Percentiles rank a stretch among this genome's conserved stretches.
These are phyloP conservation scores for Anthophora plumipes DNA, from an alignment of 2,888 invertebrate species.

Conservation along the genomic window DNA sequence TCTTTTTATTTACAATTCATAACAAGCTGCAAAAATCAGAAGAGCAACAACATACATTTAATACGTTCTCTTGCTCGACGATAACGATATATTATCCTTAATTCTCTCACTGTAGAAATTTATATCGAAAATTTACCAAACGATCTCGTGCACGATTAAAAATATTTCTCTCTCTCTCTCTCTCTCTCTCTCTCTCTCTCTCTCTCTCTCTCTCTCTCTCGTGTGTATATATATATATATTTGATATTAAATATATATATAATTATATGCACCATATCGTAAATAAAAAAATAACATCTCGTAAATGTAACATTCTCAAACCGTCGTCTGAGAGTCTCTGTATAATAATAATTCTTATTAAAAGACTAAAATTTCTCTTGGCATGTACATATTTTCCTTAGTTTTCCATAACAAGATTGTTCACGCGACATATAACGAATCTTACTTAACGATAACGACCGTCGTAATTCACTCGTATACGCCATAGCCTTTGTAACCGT, in stretches of 20 bases:
- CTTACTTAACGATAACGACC: background rate
- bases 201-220: no score
- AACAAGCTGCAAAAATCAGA: constrained; percentile 72
- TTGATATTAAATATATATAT: no score
- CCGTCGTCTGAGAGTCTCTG: background rate
- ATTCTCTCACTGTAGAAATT: constrained; percentile 26
- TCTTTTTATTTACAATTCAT: constrained; percentile 72
- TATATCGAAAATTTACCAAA: constrained; percentile 17
- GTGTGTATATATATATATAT: no score
- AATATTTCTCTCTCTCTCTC: constrained; percentile 16
- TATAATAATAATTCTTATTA: background rate
- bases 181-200: no score
- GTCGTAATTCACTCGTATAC: background rate
- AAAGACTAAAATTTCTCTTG: background rate
- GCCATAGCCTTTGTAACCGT: constrained; percentile 3
- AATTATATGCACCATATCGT: background rate
- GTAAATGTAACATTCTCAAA: constrained; percentile 10
- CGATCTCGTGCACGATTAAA: constrained; percentile 19
- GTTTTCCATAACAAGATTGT: background rate
- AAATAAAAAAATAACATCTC: constrained; percentile 35
- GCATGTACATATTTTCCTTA: background rate
- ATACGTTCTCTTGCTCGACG: constrained; percentile 42
- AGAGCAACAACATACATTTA: constrained; percentile 53
- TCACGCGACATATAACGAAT: background rate
- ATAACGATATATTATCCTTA: constrained; percentile 58